Evolutionary conservation across 2,888 invertebrate genomes (phyloP).

Genomic region (Heliconius sara): DNA sequence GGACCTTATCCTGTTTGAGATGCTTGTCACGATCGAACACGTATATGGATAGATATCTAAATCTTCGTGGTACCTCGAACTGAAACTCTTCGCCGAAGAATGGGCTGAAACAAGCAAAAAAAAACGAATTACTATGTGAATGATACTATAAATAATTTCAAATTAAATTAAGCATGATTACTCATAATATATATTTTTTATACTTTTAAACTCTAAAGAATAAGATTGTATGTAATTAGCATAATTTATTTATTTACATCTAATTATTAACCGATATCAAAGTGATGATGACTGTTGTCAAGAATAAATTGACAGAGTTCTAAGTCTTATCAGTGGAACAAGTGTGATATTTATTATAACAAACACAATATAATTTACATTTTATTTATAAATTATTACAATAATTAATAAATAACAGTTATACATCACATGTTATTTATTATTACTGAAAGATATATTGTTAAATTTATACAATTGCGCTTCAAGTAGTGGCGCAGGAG

Average conservation of each 20-base stretch:
- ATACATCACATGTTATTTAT: not conserved
- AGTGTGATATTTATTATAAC: slow-evolving; percentile 33
- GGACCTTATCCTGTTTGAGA: slow-evolving; percentile 92
- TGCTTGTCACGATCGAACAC: slow-evolving; percentile 94
- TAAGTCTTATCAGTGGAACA: slow-evolving; percentile 40
- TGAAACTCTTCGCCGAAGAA: slow-evolving; percentile 97
- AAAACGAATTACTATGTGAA: slow-evolving; percentile 28
- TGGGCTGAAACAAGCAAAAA: slow-evolving; percentile 85
- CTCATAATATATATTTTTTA: not conserved
- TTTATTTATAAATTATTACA: slow-evolving; percentile 27
- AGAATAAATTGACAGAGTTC: slow-evolving; percentile 28
- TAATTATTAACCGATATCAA: slow-evolving; percentile 33
- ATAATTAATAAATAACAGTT: not conserved
- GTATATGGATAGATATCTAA: slow-evolving; percentile 94
- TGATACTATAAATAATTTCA: too few relatives aligned
- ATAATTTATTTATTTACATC: slow-evolving; percentile 2
- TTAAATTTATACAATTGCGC: not conserved
- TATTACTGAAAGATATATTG: not conserved
- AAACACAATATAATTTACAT: slow-evolving; percentile 27
- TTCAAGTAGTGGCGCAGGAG: too few relatives aligned
- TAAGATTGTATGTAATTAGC: slow-evolving; percentile 5
- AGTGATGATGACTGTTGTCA: slow-evolving; percentile 34
- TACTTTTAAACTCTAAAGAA: not conserved
- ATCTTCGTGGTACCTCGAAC: slow-evolving; percentile 95
- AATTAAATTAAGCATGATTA: too few relatives aligned